Conservation (phyloP, 2,797 vertebrate genomes). For the Distichodus sexfasciatus region DNA sequence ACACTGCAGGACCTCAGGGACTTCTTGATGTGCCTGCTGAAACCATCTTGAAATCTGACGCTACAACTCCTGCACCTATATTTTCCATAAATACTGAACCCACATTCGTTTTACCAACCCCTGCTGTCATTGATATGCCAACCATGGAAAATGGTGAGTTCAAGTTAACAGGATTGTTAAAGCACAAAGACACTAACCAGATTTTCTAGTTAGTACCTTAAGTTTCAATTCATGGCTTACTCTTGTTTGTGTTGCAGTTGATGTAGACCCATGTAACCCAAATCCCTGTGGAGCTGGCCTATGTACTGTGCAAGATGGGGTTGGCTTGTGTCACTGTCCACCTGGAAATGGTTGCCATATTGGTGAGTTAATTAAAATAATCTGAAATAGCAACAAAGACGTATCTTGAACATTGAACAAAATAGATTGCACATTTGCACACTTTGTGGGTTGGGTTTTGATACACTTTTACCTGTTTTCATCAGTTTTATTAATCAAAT, state of each 20-base stretch:
- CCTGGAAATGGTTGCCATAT: slow-evolving; percentile 48
- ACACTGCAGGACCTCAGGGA: slow-evolving; percentile 59
- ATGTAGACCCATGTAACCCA: slow-evolving; percentile 63
- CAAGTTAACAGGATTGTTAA: background rate
- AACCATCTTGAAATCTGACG: slow-evolving; percentile 41
- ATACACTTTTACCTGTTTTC: background rate
- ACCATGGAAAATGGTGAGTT: slow-evolving; percentile 68
- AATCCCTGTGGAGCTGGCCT: slow-evolving; percentile 65
- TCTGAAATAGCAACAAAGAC: background rate
- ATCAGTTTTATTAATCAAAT: slow-evolving; percentile 21
- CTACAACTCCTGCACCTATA: slow-evolving; percentile 31
- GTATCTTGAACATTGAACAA: background rate
- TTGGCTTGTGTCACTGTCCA: slow-evolving; percentile 60
- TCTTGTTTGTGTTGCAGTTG: slow-evolving; percentile 37
- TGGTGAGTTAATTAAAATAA: slow-evolving; percentile 51
- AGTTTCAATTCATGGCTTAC: background rate
- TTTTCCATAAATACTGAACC: slow-evolving; percentile 48
- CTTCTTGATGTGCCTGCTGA: slow-evolving; percentile 55
- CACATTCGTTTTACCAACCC: slow-evolving; percentile 35
- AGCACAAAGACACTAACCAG: background rate
- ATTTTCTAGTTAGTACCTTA: background rate
- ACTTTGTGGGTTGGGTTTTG: background rate
- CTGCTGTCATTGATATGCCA: slow-evolving; percentile 37
- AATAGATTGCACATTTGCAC: background rate
- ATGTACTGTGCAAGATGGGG: slow-evolving; percentile 61